Evolutionary conservation across 92 coral and sea anemone genomes (phyloP), one percentile per base, ranked within the genome.

Genomic region (Zoanthus solanderi): DNA sequence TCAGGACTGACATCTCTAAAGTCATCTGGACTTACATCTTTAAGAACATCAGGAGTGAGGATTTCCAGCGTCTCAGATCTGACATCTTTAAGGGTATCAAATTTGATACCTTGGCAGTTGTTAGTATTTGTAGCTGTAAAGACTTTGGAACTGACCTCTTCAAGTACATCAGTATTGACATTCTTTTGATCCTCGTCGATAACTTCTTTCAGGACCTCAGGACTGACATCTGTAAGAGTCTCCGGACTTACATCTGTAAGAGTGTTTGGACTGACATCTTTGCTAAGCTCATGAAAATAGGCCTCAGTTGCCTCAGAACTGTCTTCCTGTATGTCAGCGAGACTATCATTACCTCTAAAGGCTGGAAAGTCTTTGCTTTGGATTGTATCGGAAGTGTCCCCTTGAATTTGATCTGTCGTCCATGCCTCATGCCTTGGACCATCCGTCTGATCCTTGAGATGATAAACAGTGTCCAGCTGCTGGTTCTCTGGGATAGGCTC

Each of bases 401-500:
- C 57, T 45, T 79, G 71, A 68, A 9, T 9, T 9, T 7, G 16
- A 1, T 48, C 9, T 5, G 37, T 13, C 13, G 66, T 46, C 45
- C 1, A 8, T 30, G 46, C 28, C 15, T 65, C 29, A 66, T 47
- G 11, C 66, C 31, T 28, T 1, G 9, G 32, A 17, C 12, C 63
- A 5, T 48, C 61, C 4, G 16, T 60, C 46, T 44, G 63, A 12
- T 32, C 53, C 74, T 46, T 10, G 8, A 29, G 29, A 7, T 52
- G 63, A 15, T 81, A 28, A 81, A 81, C 66, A 5, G 77, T 81
- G 67, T 91, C 85, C 9, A 95, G 48, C 54, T 79, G 93, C 71
- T 91, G 86, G 53, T 86, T 89, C 45, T 95, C 98, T 14, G 85
- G 93, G 69, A 95, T 95, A 29, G 98, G 88, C 69, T 84, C 91